These are phyloP conservation scores for Oreochromis mossambicus DNA, from an alignment of 2,797 vertebrate genomes.

Conservation along the genomic window DNA sequence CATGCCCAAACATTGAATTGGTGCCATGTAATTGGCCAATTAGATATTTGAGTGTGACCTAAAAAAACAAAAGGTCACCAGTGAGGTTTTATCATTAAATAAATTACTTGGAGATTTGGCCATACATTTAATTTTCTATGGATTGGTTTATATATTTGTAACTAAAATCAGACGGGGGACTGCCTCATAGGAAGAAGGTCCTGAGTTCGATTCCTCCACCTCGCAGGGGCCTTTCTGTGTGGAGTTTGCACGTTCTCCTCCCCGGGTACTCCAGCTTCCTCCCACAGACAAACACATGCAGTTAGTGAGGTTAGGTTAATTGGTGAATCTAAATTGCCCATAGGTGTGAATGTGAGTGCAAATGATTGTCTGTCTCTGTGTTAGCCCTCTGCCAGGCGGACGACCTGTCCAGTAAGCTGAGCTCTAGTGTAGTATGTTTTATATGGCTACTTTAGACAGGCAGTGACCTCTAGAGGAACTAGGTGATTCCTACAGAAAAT, in stretches of 20 bases:
- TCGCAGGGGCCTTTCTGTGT: not conserved
- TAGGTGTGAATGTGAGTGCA: not conserved
- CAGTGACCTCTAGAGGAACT: not conserved
- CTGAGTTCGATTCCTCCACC: not conserved
- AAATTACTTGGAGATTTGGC: not conserved
- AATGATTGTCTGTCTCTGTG: not conserved
- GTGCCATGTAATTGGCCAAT: not conserved
- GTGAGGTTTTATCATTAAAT: not conserved
- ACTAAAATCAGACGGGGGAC: not conserved
- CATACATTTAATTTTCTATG: not conserved
- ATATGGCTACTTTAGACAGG: not conserved
- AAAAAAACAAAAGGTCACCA: not conserved
- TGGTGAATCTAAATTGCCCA: not conserved
- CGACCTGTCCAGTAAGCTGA: not conserved
- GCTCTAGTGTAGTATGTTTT: rapidly evolving
- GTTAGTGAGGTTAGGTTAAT: not conserved
- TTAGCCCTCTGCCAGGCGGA: not conserved
- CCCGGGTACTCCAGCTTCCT: not conserved
- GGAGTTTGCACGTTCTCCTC: not conserved
- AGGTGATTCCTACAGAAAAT: not conserved
- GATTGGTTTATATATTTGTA: not conserved
- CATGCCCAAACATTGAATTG: not conserved
- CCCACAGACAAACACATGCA: not conserved
- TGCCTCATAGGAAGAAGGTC: not conserved
- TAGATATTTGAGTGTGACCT: not conserved